phyloP scores from a whole-genome alignment of 1,140 invertebrate species.

The Bombus impatiens region DNA sequence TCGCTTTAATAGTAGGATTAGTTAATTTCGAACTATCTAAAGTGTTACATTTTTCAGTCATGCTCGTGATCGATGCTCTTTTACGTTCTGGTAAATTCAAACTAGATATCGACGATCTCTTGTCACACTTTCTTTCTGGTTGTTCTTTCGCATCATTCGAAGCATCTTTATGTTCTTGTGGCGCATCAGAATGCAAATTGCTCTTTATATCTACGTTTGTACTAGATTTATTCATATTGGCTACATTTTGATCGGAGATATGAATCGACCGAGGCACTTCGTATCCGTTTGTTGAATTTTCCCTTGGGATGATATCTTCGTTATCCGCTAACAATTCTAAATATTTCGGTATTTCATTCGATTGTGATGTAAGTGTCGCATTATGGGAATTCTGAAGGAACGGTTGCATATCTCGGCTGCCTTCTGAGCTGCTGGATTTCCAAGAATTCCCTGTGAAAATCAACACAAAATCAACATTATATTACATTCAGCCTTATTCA shows the following conservation, averaged over 20 bases:
- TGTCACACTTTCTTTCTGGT: constrained; percentile 59
- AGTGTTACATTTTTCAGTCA: constrained; percentile 75
- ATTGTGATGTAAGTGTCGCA: constrained; percentile 62
- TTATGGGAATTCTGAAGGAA: constrained; percentile 76
- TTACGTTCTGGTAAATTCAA: constrained; percentile 74
- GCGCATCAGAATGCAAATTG: constrained; percentile 31
- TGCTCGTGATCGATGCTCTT: constrained; percentile 69
- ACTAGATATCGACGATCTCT: constrained; percentile 74
- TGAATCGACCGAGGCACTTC: constrained; percentile 83
- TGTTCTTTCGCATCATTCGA: constrained; percentile 41
- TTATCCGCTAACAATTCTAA: constrained; percentile 82
- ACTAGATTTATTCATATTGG: constrained; percentile 47
- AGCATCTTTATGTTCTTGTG: constrained; percentile 34
- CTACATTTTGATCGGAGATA: constrained; percentile 57
- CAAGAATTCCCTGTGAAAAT: constrained; percentile 76
- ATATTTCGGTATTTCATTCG: constrained; percentile 82
- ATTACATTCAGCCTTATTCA: not conserved
- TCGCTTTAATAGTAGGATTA: constrained; percentile 53
- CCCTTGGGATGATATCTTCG: constrained; percentile 79
- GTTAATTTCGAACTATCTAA: constrained; percentile 70
- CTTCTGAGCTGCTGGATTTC: constrained; percentile 79
- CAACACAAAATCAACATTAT: constrained; percentile 11
- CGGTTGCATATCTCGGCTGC: constrained; percentile 77
- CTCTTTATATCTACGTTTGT: constrained; percentile 46
- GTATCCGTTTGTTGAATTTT: constrained; percentile 83